Percentiles rank a stretch among this genome's conserved stretches.
These are phyloP conservation scores for Sanderia malayensis DNA, from an alignment of 30 jellyfish, hydroid and myxozoan genomes.

Conservation along the genomic window DNA sequence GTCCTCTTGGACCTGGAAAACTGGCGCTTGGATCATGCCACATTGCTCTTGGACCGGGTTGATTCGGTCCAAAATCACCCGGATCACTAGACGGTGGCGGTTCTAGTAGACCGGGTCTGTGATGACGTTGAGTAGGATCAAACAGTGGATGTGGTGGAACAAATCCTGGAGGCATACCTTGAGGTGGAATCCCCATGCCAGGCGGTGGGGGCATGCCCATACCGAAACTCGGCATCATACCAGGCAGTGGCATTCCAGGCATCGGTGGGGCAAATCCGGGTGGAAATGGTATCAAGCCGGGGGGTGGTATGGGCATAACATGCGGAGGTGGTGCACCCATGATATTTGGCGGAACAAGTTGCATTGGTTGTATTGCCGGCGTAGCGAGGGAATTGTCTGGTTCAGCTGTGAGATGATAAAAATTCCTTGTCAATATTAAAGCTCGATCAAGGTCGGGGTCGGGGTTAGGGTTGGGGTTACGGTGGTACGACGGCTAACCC, in stretches of 20 bases:
- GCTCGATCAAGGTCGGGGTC: too few species aligned
- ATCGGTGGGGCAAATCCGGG: constrained; percentile 77
- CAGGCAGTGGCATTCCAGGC: constrained; percentile 77
- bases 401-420: constrained; percentile 1
- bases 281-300: constrained; percentile 72
- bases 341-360: constrained; percentile 55
- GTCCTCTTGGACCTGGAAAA: constrained; percentile 12
- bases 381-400: constrained; percentile 23
- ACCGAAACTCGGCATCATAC: constrained; percentile 44
- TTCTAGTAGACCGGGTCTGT: constrained; percentile 3
- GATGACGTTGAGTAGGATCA: constrained; percentile 31
- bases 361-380: constrained; percentile 8
- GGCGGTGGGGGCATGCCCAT: constrained; percentile 73
- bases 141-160: constrained; percentile 41
- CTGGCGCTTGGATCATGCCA: constrained; percentile 25
- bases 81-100: constrained; percentile 10
- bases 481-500: too few species aligned
- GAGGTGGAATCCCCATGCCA: too few species aligned
- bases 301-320: constrained; percentile 78
- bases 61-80: constrained; percentile 12
- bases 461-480: too few species aligned
- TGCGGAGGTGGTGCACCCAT: constrained; percentile 76
- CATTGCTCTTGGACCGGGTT: constrained; percentile 1
- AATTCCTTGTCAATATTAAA: too few species aligned
- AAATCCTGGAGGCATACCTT: constrained; percentile 49